phyloP scores from a whole-genome alignment of 2,113 vertebrate species.

The Bujurquina vittata region DNA sequence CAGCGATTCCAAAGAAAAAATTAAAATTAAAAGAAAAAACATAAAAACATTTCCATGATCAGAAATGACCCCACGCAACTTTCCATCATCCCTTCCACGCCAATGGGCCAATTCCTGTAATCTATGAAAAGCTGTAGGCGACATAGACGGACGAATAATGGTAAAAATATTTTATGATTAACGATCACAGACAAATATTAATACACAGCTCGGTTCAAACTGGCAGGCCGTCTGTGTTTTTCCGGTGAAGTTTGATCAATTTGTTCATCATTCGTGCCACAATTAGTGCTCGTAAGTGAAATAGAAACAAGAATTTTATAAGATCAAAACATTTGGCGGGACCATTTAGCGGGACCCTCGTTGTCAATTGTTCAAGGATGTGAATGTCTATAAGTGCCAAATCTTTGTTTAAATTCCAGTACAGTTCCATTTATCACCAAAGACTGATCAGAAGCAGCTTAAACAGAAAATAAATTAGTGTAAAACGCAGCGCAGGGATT shows the following conservation, averaged over 20 bases:
- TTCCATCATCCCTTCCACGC: background rate
- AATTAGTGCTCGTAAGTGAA: background rate
- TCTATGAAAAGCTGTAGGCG: background rate
- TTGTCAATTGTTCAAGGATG: background rate
- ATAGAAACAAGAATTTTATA: background rate
- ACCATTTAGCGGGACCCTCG: background rate
- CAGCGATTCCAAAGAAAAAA: background rate
- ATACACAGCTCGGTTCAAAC: background rate
- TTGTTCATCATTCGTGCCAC: background rate
- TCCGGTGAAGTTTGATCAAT: background rate
- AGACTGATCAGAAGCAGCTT: background rate
- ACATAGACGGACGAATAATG: background rate
- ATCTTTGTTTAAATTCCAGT: background rate
- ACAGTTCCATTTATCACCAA: background rate
- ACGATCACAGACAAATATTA: background rate
- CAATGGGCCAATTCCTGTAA: background rate
- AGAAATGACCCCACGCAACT: conserved; percentile 6
- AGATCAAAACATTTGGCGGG: background rate
- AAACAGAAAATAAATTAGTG: background rate
- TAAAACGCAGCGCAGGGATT: background rate
- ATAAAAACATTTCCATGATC: background rate
- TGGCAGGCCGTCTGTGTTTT: background rate
- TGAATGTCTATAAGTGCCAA: background rate
- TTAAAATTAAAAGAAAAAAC: background rate
- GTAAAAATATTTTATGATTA: background rate